Percentiles rank a stretch among this genome's conserved stretches.
Evolutionary conservation across 2,797 vertebrate genomes (phyloP).

Genomic region (Sebastiscus albofasciatus): DNA sequence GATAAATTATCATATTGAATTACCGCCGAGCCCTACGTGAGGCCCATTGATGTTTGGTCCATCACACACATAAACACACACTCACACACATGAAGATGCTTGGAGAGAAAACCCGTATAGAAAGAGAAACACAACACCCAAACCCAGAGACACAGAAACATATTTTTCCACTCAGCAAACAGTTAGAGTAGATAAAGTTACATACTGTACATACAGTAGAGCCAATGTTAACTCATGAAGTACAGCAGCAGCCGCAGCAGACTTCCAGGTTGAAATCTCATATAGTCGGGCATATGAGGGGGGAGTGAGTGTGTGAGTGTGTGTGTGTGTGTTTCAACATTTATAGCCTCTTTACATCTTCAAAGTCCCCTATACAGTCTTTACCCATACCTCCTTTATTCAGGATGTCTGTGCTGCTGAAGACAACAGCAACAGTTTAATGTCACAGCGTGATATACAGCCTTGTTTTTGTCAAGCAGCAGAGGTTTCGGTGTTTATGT

Average conservation of each 20-base stretch:
- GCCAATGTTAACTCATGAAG: background rate
- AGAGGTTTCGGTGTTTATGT: conserved; percentile 40
- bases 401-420: conserved; percentile 2
- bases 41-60: too few species aligned
- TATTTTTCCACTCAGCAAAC: background rate
- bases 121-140: background rate
- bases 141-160: background rate
- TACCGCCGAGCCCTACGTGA: too few species aligned
- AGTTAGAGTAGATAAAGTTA: background rate
- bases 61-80: too few species aligned
- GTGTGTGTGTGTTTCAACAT: background rate
- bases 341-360: conserved; percentile 32
- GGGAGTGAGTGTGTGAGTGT: background rate
- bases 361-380: conserved; percentile 7
- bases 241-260: background rate
- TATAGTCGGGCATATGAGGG: background rate
- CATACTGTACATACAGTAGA: background rate
- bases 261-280: conserved; percentile 21
- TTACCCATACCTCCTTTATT: background rate
- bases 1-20: too few species aligned
- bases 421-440: conserved; percentile 16
- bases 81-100: background rate
- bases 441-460: conserved; percentile 17
- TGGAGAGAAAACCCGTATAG: background rate
- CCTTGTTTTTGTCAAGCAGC: conserved; percentile 35